Percentiles rank a stretch among this genome's conserved stretches.
Conservation (phyloP, 2,888 invertebrate species). For the Rhagonycha lutea region DNA sequence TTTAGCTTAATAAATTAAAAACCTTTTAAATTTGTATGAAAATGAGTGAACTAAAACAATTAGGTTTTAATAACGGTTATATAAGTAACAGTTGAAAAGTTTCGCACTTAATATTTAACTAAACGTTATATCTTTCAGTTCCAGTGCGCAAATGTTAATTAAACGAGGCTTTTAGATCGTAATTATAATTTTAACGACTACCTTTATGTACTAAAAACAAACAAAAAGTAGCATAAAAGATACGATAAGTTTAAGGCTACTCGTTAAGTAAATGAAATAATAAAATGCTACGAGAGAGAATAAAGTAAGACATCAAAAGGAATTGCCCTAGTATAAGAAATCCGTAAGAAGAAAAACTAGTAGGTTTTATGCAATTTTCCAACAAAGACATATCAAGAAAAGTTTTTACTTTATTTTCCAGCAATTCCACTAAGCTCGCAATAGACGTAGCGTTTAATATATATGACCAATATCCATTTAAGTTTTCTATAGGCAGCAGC, state of each 20-base stretch:
- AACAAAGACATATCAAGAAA: conserved; percentile 28
- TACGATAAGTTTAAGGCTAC: background rate
- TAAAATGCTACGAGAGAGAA: background rate
- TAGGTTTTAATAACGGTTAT: conserved; percentile 10
- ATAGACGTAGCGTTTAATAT: conserved; percentile 35
- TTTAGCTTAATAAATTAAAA: conserved; percentile 3
- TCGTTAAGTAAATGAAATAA: background rate
- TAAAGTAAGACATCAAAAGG: background rate
- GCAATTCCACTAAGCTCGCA: conserved; percentile 32
- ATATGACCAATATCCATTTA: conserved; percentile 47
- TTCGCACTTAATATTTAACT: conserved; percentile 14
- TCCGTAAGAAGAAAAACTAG: conserved; percentile 2
- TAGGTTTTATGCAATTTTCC: conserved; percentile 18
- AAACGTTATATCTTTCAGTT: conserved; percentile 11
- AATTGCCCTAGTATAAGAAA: background rate
- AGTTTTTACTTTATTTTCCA: conserved; percentile 30
- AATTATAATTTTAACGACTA: conserved; percentile 25
- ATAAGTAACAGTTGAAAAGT: conserved; percentile 22
- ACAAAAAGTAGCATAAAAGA: background rate
- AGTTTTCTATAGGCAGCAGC: conserved; percentile 34
- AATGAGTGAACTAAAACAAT: conserved; percentile 16
- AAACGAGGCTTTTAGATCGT: conserved; percentile 19
- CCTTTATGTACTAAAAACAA: conserved; percentile 10
- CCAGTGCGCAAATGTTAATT: conserved; percentile 9
- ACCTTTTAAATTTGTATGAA: background rate